phyloP scores from a whole-genome alignment of 2,113 vertebrate species.

The Nerophis ophidion region DNA sequence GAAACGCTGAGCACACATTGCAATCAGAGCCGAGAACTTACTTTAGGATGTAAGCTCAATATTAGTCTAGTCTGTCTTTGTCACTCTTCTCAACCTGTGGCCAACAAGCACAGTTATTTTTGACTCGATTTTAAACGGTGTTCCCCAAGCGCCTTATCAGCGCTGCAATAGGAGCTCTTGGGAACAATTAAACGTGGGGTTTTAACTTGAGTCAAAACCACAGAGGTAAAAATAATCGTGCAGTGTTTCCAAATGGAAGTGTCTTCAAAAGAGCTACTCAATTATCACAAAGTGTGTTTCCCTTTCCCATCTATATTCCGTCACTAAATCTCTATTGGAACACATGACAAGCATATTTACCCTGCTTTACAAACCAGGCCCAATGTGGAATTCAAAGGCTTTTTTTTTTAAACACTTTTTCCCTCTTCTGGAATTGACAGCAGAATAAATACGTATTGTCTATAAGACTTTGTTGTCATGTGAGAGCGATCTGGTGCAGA shows the following conservation, averaged over 20 bases:
- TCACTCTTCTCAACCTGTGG: constrained; percentile 49
- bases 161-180: constrained; percentile 85
- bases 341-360: constrained; percentile 68
- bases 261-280: constrained; percentile 68
- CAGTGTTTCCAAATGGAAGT: constrained; percentile 73
- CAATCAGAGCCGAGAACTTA: constrained; percentile 12
- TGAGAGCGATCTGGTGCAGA: constrained; percentile 70
- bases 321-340: constrained; percentile 63
- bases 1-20: constrained; percentile 19
- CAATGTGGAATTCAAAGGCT: constrained; percentile 61
- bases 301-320: constrained; percentile 52
- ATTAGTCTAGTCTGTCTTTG: constrained; percentile 31
- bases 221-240: constrained; percentile 76
- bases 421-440: constrained; percentile 64
- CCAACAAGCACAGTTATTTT: constrained; percentile 77
- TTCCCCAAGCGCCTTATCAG: constrained; percentile 90
- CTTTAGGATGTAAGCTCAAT: constrained; percentile 9
- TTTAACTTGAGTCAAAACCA: constrained; percentile 78
- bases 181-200: constrained; percentile 86
- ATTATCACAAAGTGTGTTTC: constrained; percentile 65
- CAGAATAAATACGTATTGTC: constrained; percentile 74
- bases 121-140: constrained; percentile 79
- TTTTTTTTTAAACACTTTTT: constrained; percentile 34
- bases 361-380: constrained; percentile 59
- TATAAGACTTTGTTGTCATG: constrained; percentile 73